A percentile compares a stretch with the other conserved stretches of the same genome.
Conservation (phyloP, 2,113 vertebrate genomes). For the Origma solitaria region DNA sequence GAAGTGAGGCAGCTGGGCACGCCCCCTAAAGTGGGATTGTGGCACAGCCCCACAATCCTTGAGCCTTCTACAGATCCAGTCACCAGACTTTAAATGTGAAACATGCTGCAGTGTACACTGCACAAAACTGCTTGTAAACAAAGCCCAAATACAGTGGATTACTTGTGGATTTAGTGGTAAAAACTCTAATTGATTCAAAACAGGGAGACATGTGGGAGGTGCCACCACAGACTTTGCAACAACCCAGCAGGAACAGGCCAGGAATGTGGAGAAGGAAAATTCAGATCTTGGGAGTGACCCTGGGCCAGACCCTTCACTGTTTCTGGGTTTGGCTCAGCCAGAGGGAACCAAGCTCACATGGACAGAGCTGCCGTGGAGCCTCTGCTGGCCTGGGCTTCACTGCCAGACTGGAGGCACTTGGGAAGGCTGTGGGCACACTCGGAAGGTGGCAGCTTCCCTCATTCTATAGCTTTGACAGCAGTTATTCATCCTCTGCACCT, state of each 20-base stretch:
- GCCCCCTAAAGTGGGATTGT: background rate
- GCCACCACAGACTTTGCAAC: too few relatives aligned
- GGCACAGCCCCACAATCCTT: background rate
- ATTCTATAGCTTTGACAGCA: background rate
- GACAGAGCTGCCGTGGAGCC: background rate
- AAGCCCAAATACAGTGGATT: background rate
- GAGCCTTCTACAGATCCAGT: background rate
- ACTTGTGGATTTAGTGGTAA: background rate
- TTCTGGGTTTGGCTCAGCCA: background rate
- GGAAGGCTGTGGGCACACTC: background rate
- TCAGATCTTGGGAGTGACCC: background rate
- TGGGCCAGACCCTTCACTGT: background rate
- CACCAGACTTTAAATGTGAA: accelerated
- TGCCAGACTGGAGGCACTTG: background rate
- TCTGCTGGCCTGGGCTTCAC: background rate
- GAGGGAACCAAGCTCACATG: background rate
- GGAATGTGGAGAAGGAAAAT: background rate
- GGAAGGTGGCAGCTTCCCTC: background rate
- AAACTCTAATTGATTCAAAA: background rate
- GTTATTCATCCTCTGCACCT: background rate
- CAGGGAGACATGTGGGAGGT: background rate
- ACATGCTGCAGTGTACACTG: background rate
- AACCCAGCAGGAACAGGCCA: background rate
- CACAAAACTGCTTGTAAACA: background rate
- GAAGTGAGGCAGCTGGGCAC: background rate